Conservation (phyloP, 2,113 vertebrate genomes). For the Rafetus swinhoei region DNA sequence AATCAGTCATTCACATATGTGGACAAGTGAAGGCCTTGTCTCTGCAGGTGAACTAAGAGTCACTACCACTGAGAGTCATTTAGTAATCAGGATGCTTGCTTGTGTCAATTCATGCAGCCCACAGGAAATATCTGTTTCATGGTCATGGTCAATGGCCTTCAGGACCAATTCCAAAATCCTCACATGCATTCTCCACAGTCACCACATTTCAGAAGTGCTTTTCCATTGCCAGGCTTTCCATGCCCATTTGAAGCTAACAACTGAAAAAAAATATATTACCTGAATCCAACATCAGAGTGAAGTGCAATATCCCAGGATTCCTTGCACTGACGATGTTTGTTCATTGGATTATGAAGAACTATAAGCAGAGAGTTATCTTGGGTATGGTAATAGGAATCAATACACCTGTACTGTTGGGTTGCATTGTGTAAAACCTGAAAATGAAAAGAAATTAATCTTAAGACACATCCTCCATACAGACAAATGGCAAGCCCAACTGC, state of each 20-base stretch:
- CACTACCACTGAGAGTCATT: background rate
- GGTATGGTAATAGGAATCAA: slow-evolving; percentile 85
- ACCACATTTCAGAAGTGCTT: background rate
- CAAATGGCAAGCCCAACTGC: background rate
- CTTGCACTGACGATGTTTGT: slow-evolving; percentile 71
- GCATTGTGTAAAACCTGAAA: slow-evolving; percentile 87
- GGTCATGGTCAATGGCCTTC: too few relatives aligned
- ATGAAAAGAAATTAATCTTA: background rate
- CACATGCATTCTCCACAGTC: background rate
- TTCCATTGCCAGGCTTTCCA: slow-evolving; percentile 6
- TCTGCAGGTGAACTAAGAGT: background rate
- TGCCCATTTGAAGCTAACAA: background rate
- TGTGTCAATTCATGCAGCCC: too few relatives aligned
- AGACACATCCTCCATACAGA: background rate
- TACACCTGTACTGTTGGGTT: slow-evolving; percentile 81
- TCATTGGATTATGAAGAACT: slow-evolving; percentile 92
- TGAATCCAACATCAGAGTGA: slow-evolving; percentile 92
- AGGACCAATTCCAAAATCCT: too few relatives aligned
- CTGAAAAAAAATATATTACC: slow-evolving; percentile 76
- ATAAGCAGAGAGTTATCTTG: slow-evolving; percentile 86
- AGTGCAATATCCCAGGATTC: slow-evolving; percentile 86
- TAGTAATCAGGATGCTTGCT: too few relatives aligned
- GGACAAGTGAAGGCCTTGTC: too few relatives aligned
- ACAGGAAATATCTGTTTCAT: too few relatives aligned
- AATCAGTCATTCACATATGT: background rate